Percentiles rank a stretch among this genome's conserved stretches.
These are phyloP conservation scores for Philonicus albiceps DNA, from an alignment of 2,888 invertebrate genomes.

Conservation along the genomic window DNA sequence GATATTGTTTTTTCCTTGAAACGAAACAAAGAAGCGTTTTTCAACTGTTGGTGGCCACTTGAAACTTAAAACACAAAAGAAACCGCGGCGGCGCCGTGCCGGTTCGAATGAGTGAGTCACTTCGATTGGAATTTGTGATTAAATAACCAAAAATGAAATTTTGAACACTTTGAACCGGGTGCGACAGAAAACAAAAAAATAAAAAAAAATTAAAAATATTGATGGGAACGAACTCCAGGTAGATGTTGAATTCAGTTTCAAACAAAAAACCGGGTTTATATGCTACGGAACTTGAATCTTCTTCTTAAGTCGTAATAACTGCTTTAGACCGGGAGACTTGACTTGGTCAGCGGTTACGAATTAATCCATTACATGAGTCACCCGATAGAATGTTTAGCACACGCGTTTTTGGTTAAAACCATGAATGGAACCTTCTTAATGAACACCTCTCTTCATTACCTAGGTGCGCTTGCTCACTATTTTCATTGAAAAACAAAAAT, in stretches of 20 bases:
- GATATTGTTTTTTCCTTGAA: not conserved
- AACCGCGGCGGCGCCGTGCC: not conserved
- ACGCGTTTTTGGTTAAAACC: not conserved
- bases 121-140: constrained; percentile 26
- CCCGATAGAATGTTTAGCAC: not conserved
- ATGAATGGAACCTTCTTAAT: not conserved
- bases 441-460: not conserved
- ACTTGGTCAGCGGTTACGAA: not conserved
- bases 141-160: constrained; percentile 28
- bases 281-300: not conserved
- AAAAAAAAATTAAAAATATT: not conserved
- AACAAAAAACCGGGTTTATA: not conserved
- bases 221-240: not conserved
- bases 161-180: constrained; percentile 8
- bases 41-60: not conserved
- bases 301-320: not conserved
- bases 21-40: not conserved
- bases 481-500: not conserved
- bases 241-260: not conserved
- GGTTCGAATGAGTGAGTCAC: constrained; percentile 14
- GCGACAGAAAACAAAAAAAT: not conserved
- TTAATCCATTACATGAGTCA: not conserved
- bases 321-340: not conserved
- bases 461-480: not conserved
- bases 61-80: constrained; percentile 10